Base-by-base conservation (phyloP, 2,113 vertebrate genomes). In the Oenanthe oenanthe region DNA sequence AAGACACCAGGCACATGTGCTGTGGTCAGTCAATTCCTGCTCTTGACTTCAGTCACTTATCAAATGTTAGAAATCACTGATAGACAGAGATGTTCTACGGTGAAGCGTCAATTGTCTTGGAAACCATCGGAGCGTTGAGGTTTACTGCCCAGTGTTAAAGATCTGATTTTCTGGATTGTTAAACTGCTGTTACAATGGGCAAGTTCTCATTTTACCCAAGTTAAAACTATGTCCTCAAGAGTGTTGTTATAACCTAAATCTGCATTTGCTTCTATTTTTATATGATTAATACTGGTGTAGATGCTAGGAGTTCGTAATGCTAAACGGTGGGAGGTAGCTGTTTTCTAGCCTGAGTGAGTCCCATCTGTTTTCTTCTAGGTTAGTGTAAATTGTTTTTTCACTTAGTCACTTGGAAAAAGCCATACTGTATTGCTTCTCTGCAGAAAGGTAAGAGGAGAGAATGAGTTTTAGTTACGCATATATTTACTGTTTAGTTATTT, bases 351-450 rank as follows among this genome's bases (percentile, higher is more conserved):
- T 65, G n/a, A 90, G 53, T 28, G 34, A 79, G 56, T 73, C 43
- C 79, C 56, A 45, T 86, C 87, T 95, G 45, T 74, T 95, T 94
- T 87, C 66, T 74, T 85, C 66, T 80, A 76, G 71, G 45, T 78
- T 32, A 73, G 32, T 66, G 18, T 76, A 85, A 91, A 73, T 51
- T 66, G 20, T 58, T 31, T 80, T 93, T 88, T 53, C 85, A 48
- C 28, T 72, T 65, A 31, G 34, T 85, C 54, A 25, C 34, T 58
- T 89, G 51, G 78, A 66, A 94, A 89, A 75, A 87, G 15, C 6
- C 19, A 8, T 48, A 11, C 13, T 29, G 9, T 53, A 34, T 73
- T 83, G 43, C 24, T 67, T 77, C 70, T 82, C 61, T 85, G 70
- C 53, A 84, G 53, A 82, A 71, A 58, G 29, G 29, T 43, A 38